phyloP scores from a whole-genome alignment of 2,797 vertebrate species.

The Bradypodion pumilum region DNA sequence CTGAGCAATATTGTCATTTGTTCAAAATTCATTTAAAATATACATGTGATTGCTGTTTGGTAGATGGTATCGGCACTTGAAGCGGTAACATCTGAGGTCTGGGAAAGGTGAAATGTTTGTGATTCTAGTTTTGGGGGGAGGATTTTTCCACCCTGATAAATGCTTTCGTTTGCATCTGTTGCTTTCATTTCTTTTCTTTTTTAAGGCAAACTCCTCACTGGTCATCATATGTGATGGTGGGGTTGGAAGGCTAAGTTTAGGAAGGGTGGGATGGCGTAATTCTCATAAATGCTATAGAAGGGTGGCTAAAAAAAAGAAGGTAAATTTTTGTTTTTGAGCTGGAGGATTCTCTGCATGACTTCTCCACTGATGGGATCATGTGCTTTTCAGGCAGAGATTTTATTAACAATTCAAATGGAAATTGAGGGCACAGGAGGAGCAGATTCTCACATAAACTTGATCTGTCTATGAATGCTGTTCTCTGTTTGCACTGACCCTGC shows the following conservation, averaged over 20 bases:
- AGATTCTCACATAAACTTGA: slow-evolving; percentile 99
- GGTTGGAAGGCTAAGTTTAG: slow-evolving; percentile 52
- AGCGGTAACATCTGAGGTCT: slow-evolving; percentile 54
- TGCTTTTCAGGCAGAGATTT: slow-evolving; percentile 88
- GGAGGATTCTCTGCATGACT: slow-evolving; percentile 85
- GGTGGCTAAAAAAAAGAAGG: slow-evolving; percentile 77
- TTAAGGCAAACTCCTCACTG: slow-evolving; percentile 55
- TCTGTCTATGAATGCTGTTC: slow-evolving; percentile 96
- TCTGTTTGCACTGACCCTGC: slow-evolving; percentile 94
- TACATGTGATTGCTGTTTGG: slow-evolving; percentile 62
- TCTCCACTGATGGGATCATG: slow-evolving; percentile 86
- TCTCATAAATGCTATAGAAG: slow-evolving; percentile 78
- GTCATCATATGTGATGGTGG: slow-evolving; percentile 74
- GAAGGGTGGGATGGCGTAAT: slow-evolving; percentile 74
- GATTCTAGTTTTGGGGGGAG: background rate
- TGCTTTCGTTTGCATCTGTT: slow-evolving; percentile 52
- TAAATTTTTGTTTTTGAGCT: slow-evolving; percentile 81
- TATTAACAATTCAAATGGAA: slow-evolving; percentile 99
- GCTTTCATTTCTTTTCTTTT: background rate
- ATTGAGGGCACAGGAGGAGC: slow-evolving; percentile 90
- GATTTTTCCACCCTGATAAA: background rate
- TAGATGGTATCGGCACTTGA: slow-evolving; percentile 58
- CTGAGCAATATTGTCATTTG: slow-evolving; percentile 64
- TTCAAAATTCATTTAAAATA: slow-evolving; percentile 65
- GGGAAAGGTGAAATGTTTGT: slow-evolving; percentile 51